Evolutionary conservation across 2,888 invertebrate species (phyloP).

Genomic region (Leptura quadrifasciata): DNA sequence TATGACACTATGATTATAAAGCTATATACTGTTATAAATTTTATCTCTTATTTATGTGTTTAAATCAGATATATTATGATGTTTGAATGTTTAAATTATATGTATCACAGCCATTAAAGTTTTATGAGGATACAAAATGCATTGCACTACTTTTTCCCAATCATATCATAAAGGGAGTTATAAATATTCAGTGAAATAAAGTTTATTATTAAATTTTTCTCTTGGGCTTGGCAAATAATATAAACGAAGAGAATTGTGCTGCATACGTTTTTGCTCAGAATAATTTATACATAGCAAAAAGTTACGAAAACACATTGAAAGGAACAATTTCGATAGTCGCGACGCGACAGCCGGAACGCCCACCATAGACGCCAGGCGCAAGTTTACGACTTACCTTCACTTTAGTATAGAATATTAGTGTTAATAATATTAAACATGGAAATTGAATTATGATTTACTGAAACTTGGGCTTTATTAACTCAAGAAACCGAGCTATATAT

Average conservation of each 20-base stretch:
- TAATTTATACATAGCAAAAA: not conserved
- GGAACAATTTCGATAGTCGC: not conserved
- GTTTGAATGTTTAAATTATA: not conserved
- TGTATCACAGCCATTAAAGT: constrained; percentile 1
- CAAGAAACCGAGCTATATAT: too few species aligned
- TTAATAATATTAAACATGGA: not conserved
- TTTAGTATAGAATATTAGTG: not conserved
- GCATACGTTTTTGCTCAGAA: not conserved
- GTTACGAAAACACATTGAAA: not conserved
- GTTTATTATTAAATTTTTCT: constrained; percentile 47
- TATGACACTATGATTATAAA: not conserved
- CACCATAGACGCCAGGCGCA: constrained; percentile 15
- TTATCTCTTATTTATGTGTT: not conserved
- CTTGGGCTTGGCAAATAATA: constrained; percentile 18
- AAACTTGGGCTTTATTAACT: too few species aligned
- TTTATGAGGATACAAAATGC: not conserved
- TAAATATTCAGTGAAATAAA: constrained; percentile 43
- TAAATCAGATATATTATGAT: not conserved
- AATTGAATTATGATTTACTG: not conserved
- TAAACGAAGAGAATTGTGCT: not conserved
- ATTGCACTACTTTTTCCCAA: constrained; percentile 9
- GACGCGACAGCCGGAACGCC: constrained; percentile 1
- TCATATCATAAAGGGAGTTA: constrained; percentile 44
- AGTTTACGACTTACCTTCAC: constrained; percentile 19
- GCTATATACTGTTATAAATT: not conserved